Evolutionary conservation across 2,888 invertebrate genomes (phyloP).

Genomic region (Ochlodes sylvanus): DNA sequence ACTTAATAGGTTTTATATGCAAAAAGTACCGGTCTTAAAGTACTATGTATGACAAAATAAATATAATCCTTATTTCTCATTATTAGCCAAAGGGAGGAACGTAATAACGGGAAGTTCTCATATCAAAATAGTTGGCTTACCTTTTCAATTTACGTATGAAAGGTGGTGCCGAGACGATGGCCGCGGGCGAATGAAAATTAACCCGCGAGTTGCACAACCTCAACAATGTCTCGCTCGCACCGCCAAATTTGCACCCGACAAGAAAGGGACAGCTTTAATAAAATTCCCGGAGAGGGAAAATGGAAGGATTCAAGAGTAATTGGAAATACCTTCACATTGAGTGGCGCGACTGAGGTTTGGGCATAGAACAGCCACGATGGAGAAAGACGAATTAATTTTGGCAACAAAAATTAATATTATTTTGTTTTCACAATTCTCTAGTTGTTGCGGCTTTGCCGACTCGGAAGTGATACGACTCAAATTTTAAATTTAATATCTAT

Average conservation of each 20-base stretch:
- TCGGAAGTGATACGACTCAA: no score
- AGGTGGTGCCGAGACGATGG: slow-evolving; percentile 68
- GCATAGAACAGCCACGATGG: slow-evolving; percentile 41
- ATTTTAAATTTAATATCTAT: no score
- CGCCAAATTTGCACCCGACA: slow-evolving; percentile 46
- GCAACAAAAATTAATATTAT: background rate
- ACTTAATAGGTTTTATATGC: no score
- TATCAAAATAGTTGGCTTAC: slow-evolving; percentile 64
- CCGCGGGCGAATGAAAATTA: slow-evolving; percentile 79
- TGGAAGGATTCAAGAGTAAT: slow-evolving; percentile 83
- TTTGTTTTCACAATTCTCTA: no score
- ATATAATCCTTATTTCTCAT: slow-evolving; percentile 2
- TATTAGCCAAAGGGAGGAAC: slow-evolving; percentile 10
- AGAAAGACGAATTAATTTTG: slow-evolving; percentile 12
- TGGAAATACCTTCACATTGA: slow-evolving; percentile 83
- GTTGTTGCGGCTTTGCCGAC: no score
- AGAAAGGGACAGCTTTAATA: slow-evolving; percentile 68
- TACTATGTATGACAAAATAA: background rate
- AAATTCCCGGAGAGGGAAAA: slow-evolving; percentile 75
- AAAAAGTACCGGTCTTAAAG: no score
- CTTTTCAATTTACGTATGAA: slow-evolving; percentile 77
- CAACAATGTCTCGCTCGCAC: slow-evolving; percentile 54
- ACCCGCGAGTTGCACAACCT: slow-evolving; percentile 72
- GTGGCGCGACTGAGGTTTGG: slow-evolving; percentile 71
- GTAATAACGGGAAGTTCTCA: slow-evolving; percentile 38